Evolutionary conservation across 2,113 vertebrate genomes (phyloP), one percentile per base, ranked within the genome.

Genomic region (Zapornia atra): DNA sequence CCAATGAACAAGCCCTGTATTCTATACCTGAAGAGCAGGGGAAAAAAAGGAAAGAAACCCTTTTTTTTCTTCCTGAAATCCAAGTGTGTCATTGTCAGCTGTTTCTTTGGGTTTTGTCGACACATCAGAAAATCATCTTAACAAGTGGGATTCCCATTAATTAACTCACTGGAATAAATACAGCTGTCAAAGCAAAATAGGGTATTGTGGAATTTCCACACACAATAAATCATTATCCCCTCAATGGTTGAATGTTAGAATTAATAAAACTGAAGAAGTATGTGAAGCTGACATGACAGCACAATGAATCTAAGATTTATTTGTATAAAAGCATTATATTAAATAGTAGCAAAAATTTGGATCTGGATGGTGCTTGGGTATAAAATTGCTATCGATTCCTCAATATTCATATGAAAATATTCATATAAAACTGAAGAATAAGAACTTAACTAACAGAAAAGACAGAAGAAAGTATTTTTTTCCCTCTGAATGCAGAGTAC

Each of bases 121-220:
- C 77, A 77, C 78, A 82, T 82, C 66, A 92, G 91, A 92, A 95
- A 97, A 86, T 36, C 66, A 29, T 94, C 59, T 82, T 87, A 92
- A 71, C 42, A 92, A 90, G 36, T 82, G 81, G 87, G 78, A 88
- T 93, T 94, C 76, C 90, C 48, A 84, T 93, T 86, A 89, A 91
- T 96, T 96, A 95, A 42, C 70, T 85, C 66, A 33, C 63, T 56
- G 66, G 54, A 77, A 94, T 95, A 97, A 97, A 95, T 96, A 91
- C 83, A 96, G 88, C 92, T 96, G 92, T 90, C 88, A 94, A 86
- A 90, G 69, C 66, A 94, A 91, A 97, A 84, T 25, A 57, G 38
- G 22, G 36, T 59, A 82, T 65, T 83, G 40, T 76, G 83, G 50
- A 77, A 84, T 88, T 96, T 86, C 44, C 69, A 84, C 54, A 86